A percentile compares a stretch with the other conserved stretches of the same genome.
Evolutionary conservation across 1,140 invertebrate genomes (phyloP).

Genomic region (Cherax quadricarinatus): DNA sequence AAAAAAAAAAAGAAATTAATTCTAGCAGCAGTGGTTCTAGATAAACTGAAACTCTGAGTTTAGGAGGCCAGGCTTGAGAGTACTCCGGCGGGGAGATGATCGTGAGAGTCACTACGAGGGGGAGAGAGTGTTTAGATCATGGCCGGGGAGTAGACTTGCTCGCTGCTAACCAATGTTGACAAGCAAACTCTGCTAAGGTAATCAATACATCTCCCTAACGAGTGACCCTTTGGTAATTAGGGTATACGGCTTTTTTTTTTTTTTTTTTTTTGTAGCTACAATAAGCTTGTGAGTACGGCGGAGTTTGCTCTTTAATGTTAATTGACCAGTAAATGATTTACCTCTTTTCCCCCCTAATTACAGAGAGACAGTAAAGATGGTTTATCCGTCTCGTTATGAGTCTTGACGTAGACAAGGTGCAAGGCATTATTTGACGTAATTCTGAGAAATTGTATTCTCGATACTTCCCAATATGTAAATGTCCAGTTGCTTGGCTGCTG

Average conservation of each 20-base stretch:
- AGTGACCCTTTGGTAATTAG: not conserved
- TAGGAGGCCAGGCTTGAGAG: no score
- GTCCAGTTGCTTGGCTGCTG: not conserved
- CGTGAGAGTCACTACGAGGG: no score
- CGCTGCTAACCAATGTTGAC: constrained; percentile 10
- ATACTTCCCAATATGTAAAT: not conserved
- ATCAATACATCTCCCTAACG: constrained; percentile 42
- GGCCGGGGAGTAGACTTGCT: not conserved
- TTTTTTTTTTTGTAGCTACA: no score
- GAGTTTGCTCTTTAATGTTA: not conserved
- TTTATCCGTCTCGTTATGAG: no score
- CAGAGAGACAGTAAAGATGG: not conserved
- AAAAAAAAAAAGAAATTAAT: no score
- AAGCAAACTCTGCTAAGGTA: constrained; percentile 8
- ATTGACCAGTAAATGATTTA: not conserved
- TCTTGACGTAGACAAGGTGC: not conserved
- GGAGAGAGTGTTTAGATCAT: no score
- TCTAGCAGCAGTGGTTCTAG: no score
- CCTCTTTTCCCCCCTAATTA: not conserved
- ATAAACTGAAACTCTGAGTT: no score
- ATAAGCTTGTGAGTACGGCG: not conserved
- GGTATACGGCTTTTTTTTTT: no score
- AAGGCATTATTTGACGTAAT: not conserved
- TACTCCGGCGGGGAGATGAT: no score
- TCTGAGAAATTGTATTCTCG: not conserved